Percentiles rank a stretch among this genome's conserved stretches.
These are phyloP conservation scores for Pomatostomus ruficeps DNA, from an alignment of 2,113 vertebrate genomes.

Conservation along the genomic window DNA sequence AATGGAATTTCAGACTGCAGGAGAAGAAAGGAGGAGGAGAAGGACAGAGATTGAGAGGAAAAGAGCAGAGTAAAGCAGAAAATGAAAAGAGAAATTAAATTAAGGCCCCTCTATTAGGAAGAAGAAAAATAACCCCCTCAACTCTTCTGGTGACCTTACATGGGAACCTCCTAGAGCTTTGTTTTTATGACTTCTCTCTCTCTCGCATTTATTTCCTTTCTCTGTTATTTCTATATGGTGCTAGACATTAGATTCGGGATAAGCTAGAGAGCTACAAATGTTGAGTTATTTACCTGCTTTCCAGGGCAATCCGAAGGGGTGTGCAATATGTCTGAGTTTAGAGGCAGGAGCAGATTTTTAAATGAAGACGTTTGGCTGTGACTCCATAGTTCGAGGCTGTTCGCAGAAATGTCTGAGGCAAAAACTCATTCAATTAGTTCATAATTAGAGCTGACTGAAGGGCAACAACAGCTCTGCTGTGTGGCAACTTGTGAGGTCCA, in stretches of 20 bases:
- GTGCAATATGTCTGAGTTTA: background rate
- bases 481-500: conserved; percentile 55
- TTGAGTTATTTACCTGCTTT: background rate
- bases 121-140: background rate
- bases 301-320: background rate
- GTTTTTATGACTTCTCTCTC: background rate
- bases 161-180: background rate
- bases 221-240: background rate
- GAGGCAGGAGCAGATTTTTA: background rate
- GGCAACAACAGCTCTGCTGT: background rate
- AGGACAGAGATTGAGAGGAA: background rate
- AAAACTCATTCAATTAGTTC: background rate
- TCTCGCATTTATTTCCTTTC: background rate
- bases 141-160: conserved; percentile 25
- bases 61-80: background rate
- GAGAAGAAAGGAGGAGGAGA: conserved; percentile 19
- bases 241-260: background rate
- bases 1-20: conserved; percentile 34
- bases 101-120: background rate
- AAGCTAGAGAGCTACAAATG: background rate
- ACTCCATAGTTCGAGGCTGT: background rate
- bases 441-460: conserved; percentile 18
- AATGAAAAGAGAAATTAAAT: conserved; percentile 37
- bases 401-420: background rate
- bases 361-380: background rate